phyloP scores from a whole-genome alignment of 2,797 vertebrate genomes.

The Lophius americanus region DNA sequence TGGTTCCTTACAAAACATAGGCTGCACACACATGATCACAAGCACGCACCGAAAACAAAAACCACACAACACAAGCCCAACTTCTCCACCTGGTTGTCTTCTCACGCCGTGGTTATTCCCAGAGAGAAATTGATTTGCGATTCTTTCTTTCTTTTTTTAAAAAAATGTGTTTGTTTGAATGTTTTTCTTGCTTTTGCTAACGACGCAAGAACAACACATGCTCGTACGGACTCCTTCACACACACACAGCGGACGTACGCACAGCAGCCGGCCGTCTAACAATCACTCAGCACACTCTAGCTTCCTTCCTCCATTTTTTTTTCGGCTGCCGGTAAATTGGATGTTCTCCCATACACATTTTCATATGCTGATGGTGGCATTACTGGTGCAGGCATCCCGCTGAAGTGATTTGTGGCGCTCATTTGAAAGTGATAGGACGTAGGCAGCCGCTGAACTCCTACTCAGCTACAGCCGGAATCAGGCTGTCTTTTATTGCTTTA shows the following conservation, averaged over 20 bases:
- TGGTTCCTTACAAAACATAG: constrained; percentile 74
- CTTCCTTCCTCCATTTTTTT: constrained; percentile 70
- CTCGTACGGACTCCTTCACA: constrained; percentile 37
- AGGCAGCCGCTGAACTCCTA: constrained; percentile 78
- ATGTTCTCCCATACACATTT: constrained; percentile 75
- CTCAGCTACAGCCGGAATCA: constrained; percentile 73
- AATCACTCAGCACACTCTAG: constrained; percentile 74
- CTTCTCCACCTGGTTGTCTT: constrained; percentile 68
- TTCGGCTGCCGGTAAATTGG: constrained; percentile 72
- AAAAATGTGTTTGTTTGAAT: too few relatives aligned
- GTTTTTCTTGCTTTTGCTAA: too few relatives aligned
- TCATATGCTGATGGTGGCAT: constrained; percentile 80
- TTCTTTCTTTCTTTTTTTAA: too few relatives aligned
- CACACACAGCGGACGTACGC: constrained; percentile 27
- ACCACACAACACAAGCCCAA: constrained; percentile 43
- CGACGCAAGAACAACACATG: constrained; percentile 26
- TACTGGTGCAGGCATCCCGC: constrained; percentile 74
- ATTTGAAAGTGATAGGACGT: constrained; percentile 79
- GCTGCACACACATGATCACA: constrained; percentile 60
- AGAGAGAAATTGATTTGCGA: constrained; percentile 69
- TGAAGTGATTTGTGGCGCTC: constrained; percentile 82
- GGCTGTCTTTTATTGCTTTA: constrained; percentile 77
- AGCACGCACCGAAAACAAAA: constrained; percentile 23
- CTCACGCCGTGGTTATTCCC: constrained; percentile 71
- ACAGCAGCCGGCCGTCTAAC: constrained; percentile 68